Percentiles rank a stretch among this genome's conserved stretches.
These are phyloP conservation scores for Arion vulgaris DNA, from an alignment of 1,140 invertebrate species.

Conservation along the genomic window DNA sequence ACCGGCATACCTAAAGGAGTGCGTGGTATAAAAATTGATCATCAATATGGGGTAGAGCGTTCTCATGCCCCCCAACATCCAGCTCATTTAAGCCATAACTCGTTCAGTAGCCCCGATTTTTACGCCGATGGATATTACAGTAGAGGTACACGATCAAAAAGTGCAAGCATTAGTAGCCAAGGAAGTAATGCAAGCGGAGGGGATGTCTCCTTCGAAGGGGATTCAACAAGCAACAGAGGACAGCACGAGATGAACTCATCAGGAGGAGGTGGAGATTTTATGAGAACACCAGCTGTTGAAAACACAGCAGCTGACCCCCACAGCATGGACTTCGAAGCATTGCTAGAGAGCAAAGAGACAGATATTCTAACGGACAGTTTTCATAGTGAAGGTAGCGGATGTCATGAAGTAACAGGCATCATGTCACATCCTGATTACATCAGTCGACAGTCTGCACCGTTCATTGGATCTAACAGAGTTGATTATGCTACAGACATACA, in stretches of 20 bases:
- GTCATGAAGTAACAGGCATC: slow-evolving; percentile 45
- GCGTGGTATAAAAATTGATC: neutral
- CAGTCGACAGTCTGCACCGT: slow-evolving; percentile 57
- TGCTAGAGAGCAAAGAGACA: slow-evolving; percentile 69
- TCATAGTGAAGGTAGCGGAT: slow-evolving; percentile 62
- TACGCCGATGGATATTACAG: neutral
- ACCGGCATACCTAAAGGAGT: no score
- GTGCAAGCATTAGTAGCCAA: slow-evolving; percentile 3
- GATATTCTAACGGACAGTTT: slow-evolving; percentile 69
- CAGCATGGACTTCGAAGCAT: slow-evolving; percentile 70
- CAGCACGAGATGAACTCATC: neutral
- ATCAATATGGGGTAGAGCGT: no score
- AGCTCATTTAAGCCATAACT: slow-evolving; percentile 19
- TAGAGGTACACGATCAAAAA: neutral
- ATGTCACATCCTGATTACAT: slow-evolving; percentile 37
- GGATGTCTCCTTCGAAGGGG: neutral
- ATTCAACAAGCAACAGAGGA: neutral
- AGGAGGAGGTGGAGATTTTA: neutral
- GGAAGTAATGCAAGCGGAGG: slow-evolving; percentile 3
- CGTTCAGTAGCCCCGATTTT: slow-evolving; percentile 34
- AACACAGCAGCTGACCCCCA: slow-evolving; percentile 65
- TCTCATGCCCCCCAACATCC: neutral
- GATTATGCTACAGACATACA: slow-evolving; percentile 19
- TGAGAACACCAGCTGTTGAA: neutral
- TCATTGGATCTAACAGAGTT: slow-evolving; percentile 44